Evolutionary conservation across 2,888 invertebrate species (phyloP).

Genomic region (Amphipyra berbera): DNA sequence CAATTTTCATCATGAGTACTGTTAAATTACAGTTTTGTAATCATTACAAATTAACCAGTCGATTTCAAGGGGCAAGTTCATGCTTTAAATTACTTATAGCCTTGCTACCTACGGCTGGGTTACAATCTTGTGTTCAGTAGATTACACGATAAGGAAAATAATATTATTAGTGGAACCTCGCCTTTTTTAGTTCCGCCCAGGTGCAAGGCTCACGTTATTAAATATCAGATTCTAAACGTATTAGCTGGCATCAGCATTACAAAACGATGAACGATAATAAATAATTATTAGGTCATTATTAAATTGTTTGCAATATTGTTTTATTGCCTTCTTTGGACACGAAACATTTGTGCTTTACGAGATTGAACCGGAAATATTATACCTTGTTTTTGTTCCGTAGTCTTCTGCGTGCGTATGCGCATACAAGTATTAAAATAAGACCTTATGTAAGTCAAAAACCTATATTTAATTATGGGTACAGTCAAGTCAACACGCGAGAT

Average conservation of each 20-base stretch:
- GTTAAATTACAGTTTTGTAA: conserved; percentile 50
- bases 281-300: conserved; percentile 24
- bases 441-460: background rate
- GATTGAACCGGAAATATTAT: conserved; percentile 41
- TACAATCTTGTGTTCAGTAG: conserved; percentile 19
- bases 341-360: conserved; percentile 21
- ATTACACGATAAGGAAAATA: conserved; percentile 39
- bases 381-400: conserved; percentile 48
- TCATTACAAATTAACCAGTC: conserved; percentile 36
- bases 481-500: conserved; percentile 35
- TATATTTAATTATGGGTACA: conserved; percentile 23
- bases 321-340: conserved; percentile 29
- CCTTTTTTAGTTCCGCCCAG: conserved; percentile 46
- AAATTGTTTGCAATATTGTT: conserved; percentile 21
- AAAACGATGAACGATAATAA: conserved; percentile 39
- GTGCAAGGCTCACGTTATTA: conserved; percentile 36
- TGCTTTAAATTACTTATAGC: conserved; percentile 42
- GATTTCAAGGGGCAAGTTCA: conserved; percentile 53
- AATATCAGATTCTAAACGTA: conserved; percentile 27
- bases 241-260: conserved; percentile 22
- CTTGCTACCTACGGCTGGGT: conserved; percentile 34
- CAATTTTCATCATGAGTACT: conserved; percentile 7
- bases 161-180: conserved; percentile 23
- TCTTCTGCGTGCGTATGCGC: background rate
- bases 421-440: background rate